Conservation (phyloP, 2,888 invertebrate species). For the Aspidapion aeneum region DNA sequence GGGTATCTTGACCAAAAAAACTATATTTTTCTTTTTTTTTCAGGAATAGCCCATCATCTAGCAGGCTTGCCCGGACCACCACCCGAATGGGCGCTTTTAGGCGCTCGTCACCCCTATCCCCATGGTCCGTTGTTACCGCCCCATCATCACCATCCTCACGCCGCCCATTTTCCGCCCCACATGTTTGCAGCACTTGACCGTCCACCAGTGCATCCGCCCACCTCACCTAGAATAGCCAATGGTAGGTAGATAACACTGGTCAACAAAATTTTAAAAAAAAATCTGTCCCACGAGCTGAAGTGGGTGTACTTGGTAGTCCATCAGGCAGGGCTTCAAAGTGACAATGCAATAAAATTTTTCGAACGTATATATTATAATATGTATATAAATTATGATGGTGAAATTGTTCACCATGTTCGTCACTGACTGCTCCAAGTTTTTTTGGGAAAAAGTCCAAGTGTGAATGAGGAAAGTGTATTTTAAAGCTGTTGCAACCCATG, state of each 20-base stretch:
- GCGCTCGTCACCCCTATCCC: constrained; percentile 50
- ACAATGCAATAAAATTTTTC: no score
- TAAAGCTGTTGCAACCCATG: no score
- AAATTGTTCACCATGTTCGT: no score
- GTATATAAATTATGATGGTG: no score
- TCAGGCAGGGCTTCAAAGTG: no score
- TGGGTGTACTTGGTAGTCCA: no score
- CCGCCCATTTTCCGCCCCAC: constrained; percentile 46
- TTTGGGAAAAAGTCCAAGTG: no score
- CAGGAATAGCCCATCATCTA: constrained; percentile 74
- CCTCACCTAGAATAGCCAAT: constrained; percentile 51
- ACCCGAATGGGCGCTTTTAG: constrained; percentile 55
- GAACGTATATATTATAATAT: no score
- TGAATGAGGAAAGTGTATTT: no score
- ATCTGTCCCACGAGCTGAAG: no score
- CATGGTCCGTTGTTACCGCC: constrained; percentile 53
- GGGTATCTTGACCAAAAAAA: background rate
- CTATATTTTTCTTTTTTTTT: constrained; percentile 28
- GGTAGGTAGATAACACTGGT: no score
- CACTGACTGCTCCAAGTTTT: background rate
- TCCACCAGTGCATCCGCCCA: constrained; percentile 47
- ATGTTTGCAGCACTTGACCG: constrained; percentile 52
- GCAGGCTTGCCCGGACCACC: constrained; percentile 68
- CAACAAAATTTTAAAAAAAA: no score
- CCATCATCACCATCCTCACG: constrained; percentile 54